Base-by-base conservation (phyloP, 2,797 vertebrate genomes). In the Myotis myotis region DNA sequence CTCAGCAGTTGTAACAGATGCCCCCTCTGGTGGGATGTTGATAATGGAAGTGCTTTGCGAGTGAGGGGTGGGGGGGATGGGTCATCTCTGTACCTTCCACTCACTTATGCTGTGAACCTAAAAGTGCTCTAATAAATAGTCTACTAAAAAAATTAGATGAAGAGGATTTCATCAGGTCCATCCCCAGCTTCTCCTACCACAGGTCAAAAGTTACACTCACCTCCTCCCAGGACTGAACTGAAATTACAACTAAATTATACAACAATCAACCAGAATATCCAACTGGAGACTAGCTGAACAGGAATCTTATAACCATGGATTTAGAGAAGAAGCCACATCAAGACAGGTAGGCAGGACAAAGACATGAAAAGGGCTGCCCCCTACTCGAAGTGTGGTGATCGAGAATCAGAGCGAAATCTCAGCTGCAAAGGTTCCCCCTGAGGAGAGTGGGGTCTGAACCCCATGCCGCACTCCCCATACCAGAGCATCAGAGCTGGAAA, bases 61-160 rank as follows among this genome's bases (percentile, higher is more conserved):
- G n/a, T 30, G 3, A 36, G 9, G 20, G 16, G 33, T 55, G 71
- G 23, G 4, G 23, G 4, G 4, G 33, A 30, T 28, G 8, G 33
- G 19, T 38, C 71, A 57, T 47, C 62, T 72, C 55, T 30, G 49
- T 30, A 28, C 16, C 16, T 82, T 44, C 11, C n/a, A 28, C 16
- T 88, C 10, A 51, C 15, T 49, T 62, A 64, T 66, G 13, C 74
- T 85, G 5, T 75, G 38, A 88, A 57, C 12, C 57, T 80, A 81
- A 91, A 91, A 47, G 22, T 36, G 6, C 28, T 86, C 60, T 51
- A 55, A 49, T 28, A 68, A 94, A 84, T 72, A 86, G 10, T 49
- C 78, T 44, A 33, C 75, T 83, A 57, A 95, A 96, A 96, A 92
- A 38, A 51, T 76, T 76, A 22, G 47, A 51, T 76, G 30, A 76